Evolutionary conservation across 2,113 vertebrate species (phyloP).

Genomic region (Cariama cristata): DNA sequence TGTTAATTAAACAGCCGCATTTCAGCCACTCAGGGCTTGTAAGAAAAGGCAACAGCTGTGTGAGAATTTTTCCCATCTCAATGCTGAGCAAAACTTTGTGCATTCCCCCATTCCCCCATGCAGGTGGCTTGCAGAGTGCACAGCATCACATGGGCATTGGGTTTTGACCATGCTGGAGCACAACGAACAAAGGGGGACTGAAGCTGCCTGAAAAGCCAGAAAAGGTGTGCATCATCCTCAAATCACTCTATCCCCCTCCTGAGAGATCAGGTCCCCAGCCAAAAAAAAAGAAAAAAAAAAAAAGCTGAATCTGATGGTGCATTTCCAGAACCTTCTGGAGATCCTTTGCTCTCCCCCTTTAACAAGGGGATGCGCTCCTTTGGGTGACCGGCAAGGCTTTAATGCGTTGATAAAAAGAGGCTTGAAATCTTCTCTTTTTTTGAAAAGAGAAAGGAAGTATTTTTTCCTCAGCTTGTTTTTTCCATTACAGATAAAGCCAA

Average conservation of each 20-base stretch:
- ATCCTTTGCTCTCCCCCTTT: background rate
- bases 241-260: background rate
- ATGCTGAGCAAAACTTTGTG: background rate
- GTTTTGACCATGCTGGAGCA: background rate
- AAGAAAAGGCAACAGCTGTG: background rate
- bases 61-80: background rate
- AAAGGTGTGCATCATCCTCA: background rate
- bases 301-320: background rate
- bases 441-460: background rate
- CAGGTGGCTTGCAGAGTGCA: background rate
- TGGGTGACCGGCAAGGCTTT: background rate
- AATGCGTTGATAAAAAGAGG: background rate
- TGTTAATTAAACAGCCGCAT: background rate
- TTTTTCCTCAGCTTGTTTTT: background rate
- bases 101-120: fast-evolving
- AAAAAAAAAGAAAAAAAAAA: background rate
- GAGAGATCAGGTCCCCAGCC: background rate
- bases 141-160: background rate
- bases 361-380: background rate
- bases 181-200: background rate
- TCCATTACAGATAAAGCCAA: background rate
- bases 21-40: background rate
- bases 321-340: background rate
- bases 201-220: background rate
- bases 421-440: background rate